These are phyloP conservation scores for Sebastes trivittatus DNA, from an alignment of 2,797 vertebrate species.

Conservation along the genomic window DNA sequence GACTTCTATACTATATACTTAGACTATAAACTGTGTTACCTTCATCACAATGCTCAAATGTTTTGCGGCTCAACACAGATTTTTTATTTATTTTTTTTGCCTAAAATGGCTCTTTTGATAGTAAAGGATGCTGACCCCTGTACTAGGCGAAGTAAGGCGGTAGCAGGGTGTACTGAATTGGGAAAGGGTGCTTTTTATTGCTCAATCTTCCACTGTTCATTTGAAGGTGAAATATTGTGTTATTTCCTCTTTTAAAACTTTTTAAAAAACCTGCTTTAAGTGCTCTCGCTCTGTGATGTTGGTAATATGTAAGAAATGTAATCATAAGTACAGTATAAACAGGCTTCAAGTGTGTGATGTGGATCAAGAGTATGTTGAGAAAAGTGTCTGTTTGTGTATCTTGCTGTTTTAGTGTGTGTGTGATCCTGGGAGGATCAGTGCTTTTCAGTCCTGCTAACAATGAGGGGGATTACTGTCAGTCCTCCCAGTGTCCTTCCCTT, in stretches of 20 bases:
- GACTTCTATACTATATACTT: no score
- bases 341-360: neutral
- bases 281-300: neutral
- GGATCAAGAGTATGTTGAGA: neutral
- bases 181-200: neutral
- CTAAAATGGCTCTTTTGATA: no score
- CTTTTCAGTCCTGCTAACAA: constrained; percentile 51
- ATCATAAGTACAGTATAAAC: neutral
- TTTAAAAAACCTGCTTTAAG: neutral
- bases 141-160: neutral
- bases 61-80: no score
- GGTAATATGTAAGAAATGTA: neutral
- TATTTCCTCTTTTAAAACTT: neutral
- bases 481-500: constrained; percentile 36
- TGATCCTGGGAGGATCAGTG: constrained; percentile 50
- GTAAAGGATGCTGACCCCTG: no score
- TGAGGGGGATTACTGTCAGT: constrained; percentile 59
- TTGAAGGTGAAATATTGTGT: neutral
- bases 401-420: neutral
- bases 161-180: neutral
- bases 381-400: neutral
- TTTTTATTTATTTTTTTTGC: no score
- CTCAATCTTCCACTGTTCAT: neutral
- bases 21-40: no score
- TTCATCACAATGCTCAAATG: no score